Conservation (phyloP, 2,797 vertebrate genomes). For the Pseudochaenichthys georgianus region DNA sequence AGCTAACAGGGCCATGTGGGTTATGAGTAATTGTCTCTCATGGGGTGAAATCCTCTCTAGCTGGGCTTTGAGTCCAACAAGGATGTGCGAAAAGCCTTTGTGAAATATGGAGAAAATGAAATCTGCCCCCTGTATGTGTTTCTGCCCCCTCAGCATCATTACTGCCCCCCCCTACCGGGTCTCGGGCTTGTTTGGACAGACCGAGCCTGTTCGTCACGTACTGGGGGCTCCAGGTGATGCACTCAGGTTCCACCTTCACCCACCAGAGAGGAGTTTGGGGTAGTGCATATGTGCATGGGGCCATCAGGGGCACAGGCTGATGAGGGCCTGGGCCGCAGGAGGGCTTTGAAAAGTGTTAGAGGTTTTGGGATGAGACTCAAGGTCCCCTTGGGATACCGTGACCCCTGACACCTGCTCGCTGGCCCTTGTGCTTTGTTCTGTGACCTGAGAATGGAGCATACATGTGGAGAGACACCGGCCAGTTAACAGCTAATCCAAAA, state of each 20-base stretch:
- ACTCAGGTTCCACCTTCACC: constrained; percentile 57
- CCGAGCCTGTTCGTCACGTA: constrained; percentile 53
- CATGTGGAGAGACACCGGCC: constrained; percentile 47
- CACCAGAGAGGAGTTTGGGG: constrained; percentile 54
- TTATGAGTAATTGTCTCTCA: constrained; percentile 74
- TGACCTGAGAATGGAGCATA: constrained; percentile 59
- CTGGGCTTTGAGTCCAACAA: constrained; percentile 44
- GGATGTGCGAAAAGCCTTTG: constrained; percentile 52
- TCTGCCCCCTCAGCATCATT: constrained; percentile 70
- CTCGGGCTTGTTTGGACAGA: constrained; percentile 58
- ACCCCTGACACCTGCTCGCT: constrained; percentile 74
- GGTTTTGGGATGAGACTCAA: constrained; percentile 76
- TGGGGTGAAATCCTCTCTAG: constrained; percentile 51
- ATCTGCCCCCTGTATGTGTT: constrained; percentile 61
- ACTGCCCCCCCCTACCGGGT: constrained; percentile 60
- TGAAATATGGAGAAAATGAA: constrained; percentile 67
- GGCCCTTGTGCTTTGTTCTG: constrained; percentile 73
- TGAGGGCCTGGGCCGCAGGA: constrained; percentile 73
- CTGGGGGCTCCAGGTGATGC: constrained; percentile 73
- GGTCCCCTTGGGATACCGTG: constrained; percentile 73
- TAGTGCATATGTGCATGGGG: constrained; percentile 60
- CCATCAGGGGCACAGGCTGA: constrained; percentile 69
- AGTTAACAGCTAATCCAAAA: constrained; percentile 47
- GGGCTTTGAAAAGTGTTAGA: constrained; percentile 78
- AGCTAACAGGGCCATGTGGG: constrained; percentile 49